Conservation (phyloP, 2,888 invertebrate genomes). For the Ophonus ardosiacus region DNA sequence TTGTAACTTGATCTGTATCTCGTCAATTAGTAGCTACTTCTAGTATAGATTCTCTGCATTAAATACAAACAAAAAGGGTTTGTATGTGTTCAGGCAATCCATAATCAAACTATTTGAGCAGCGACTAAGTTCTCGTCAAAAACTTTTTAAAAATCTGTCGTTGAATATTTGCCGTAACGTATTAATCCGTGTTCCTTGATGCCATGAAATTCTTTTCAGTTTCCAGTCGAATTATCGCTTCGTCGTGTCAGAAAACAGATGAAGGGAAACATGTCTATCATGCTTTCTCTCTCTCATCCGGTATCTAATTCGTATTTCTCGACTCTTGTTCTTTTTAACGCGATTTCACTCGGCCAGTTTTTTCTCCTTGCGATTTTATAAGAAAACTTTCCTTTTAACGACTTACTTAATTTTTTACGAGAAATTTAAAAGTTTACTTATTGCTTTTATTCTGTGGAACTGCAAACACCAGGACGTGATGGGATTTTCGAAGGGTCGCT, state of each 20-base stretch:
- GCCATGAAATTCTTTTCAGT: conserved; percentile 1
- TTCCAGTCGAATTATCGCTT: conserved; percentile 20
- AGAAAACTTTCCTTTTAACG: conserved; percentile 62
- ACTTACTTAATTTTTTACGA: conserved; percentile 62
- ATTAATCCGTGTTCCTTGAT: neutral
- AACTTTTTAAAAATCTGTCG: neutral
- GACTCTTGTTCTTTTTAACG: conserved; percentile 43
- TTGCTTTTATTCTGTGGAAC: conserved; percentile 59
- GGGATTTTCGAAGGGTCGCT: conserved; percentile 39
- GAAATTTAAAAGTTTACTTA: conserved; percentile 64
- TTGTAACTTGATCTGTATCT: too few relatives aligned
- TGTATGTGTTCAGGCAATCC: too few relatives aligned
- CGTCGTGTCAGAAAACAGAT: conserved; percentile 34
- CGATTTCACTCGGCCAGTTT: conserved; percentile 46
- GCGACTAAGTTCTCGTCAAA: neutral
- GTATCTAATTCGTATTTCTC: conserved; percentile 54
- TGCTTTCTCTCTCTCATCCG: conserved; percentile 7
- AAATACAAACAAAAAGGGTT: too few relatives aligned
- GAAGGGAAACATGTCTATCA: conserved; percentile 28
- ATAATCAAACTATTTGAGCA: neutral
- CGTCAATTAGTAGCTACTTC: too few relatives aligned
- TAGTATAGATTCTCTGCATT: too few relatives aligned
- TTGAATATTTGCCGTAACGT: neutral
- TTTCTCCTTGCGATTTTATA: conserved; percentile 54
- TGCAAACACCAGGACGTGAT: conserved; percentile 55